Evolutionary conservation across 2,888 invertebrate species (phyloP), one percentile per base, ranked within the genome.

Genomic region (Danaus chrysippus): DNA sequence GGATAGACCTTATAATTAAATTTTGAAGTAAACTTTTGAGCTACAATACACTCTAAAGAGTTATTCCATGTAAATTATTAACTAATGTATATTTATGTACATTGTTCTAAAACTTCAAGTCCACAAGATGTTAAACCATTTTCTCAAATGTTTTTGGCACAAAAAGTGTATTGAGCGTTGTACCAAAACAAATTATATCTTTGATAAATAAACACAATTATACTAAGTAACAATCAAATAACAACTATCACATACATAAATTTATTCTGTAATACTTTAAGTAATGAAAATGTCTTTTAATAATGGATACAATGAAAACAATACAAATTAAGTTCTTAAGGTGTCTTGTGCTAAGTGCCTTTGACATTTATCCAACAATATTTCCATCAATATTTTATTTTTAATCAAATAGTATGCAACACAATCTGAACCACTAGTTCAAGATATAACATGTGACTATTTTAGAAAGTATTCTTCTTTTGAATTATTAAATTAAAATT

Each of bases 81-180:
- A 78, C 77, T 83, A 81, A 79, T 80, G 75, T 84, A 84, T 86
- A 86, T 72, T 84, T 85, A 87, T 88, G 86, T 87, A 88, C 88
- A 87, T 83, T 79, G 84, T 76, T 87, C 85, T 86, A 87, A 87
- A 87, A 87, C 75, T 68, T 76, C 73, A 58, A 59, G 66, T 49
- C 64, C 63, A 59, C 57, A 58, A 55, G 53, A 60, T 59, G 49
- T 49, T 55, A 54, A 53, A 42, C 42, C 10, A 13, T 58, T 52
- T 41, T 43, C 53, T 42, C 63, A 71, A 70, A 77, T 70, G 69
- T 73, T 73, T 86, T 87, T 87, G 87, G 87, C 87, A 87, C 87
- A 79, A 75, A 71, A 73, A 54, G 23, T 68, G 73, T 82, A 76
- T 84, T 87, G 87, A 87, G 69, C 69, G 59, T 68, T 62, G 69